Conservation (phyloP, 1,140 invertebrate genomes). For the Hetaerina americana region DNA sequence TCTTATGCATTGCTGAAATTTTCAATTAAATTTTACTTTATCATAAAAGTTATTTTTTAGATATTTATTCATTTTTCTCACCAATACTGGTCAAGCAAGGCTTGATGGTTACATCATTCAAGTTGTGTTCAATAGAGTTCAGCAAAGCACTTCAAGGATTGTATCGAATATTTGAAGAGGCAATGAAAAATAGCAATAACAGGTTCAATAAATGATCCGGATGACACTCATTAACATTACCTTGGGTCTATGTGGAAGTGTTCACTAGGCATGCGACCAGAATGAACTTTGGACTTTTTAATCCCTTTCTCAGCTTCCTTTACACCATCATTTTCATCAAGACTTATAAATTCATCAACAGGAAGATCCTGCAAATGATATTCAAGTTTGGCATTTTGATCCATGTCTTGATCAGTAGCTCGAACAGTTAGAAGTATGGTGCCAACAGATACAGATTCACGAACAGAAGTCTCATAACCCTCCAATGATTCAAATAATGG, state of each 20-base stretch:
- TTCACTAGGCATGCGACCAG: not conserved
- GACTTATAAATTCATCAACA: constrained; percentile 23
- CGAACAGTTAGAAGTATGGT: constrained; percentile 79
- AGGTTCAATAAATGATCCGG: too few relatives aligned
- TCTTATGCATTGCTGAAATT: too few relatives aligned
- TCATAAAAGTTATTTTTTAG: too few relatives aligned
- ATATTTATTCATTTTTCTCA: too few relatives aligned
- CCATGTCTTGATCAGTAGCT: constrained; percentile 83
- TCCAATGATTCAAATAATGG: constrained; percentile 74
- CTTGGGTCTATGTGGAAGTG: not conserved
- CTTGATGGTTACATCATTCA: too few relatives aligned
- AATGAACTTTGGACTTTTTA: not conserved
- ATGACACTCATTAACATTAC: not conserved
- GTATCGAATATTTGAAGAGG: too few relatives aligned
- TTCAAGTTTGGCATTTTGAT: constrained; percentile 63
- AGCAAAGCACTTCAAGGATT: too few relatives aligned
- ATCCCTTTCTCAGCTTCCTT: too few relatives aligned
- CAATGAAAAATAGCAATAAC: too few relatives aligned
- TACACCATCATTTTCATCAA: not conserved
- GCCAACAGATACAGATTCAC: constrained; percentile 75
- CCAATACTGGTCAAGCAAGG: too few relatives aligned
- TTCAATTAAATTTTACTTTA: too few relatives aligned
- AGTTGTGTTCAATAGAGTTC: too few relatives aligned
- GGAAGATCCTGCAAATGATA: constrained; percentile 20
- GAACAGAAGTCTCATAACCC: constrained; percentile 64